Percentiles rank a stretch among this genome's conserved stretches.
Conservation (phyloP, 2,113 vertebrate genomes). For the Pao palembangensis region DNA sequence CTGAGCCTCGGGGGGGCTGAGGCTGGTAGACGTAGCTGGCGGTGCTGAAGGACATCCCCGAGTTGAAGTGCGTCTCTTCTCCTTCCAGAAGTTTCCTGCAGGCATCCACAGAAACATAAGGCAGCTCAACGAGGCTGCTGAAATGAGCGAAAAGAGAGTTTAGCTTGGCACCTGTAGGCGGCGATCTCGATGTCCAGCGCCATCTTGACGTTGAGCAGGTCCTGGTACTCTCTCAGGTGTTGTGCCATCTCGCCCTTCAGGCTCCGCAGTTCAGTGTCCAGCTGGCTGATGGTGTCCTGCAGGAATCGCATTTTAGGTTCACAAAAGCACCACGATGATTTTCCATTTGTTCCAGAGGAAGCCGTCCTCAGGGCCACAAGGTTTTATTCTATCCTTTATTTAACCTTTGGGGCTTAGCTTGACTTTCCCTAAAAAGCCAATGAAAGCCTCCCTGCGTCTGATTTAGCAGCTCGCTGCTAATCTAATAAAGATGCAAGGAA, state of each 20-base stretch:
- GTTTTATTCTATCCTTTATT: background rate
- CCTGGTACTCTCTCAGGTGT: constrained; percentile 91
- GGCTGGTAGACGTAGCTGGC: constrained; percentile 75
- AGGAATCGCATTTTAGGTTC: background rate
- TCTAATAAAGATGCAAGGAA: constrained; percentile 29
- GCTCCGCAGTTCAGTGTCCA: constrained; percentile 85
- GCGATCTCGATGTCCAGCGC: constrained; percentile 93
- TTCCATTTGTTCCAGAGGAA: no score
- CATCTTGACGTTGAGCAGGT: constrained; percentile 94
- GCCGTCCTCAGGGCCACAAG: no score
- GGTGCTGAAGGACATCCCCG: constrained; percentile 69
- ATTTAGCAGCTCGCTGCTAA: constrained; percentile 53
- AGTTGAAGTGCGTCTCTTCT: constrained; percentile 89
- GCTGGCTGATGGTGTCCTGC: constrained; percentile 83
- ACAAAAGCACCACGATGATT: no score
- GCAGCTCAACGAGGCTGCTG: background rate
- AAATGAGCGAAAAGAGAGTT: background rate
- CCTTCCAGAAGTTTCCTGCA: constrained; percentile 91
- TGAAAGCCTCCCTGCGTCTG: constrained; percentile 35
- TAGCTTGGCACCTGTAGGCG: constrained; percentile 84
- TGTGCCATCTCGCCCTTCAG: constrained; percentile 89
- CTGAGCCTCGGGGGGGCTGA: constrained; percentile 66
- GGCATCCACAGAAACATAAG: constrained; percentile 24
- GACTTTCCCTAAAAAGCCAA: constrained; percentile 20
- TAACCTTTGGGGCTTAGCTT: constrained; percentile 15